phyloP scores from a whole-genome alignment of 2,888 invertebrate genomes.

The Pseudococcus longispinus region DNA sequence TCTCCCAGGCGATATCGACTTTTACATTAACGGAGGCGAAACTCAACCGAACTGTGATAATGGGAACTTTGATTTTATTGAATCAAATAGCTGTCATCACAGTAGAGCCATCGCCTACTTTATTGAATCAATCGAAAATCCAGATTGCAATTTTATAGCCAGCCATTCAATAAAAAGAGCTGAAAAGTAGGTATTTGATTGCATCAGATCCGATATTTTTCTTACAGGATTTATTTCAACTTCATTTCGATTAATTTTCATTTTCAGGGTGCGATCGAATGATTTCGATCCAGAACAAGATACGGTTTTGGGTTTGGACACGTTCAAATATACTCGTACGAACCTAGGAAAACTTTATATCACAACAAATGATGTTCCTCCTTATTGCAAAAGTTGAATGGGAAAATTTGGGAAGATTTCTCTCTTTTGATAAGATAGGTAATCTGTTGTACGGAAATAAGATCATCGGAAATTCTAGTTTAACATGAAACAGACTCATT shows the following conservation, averaged over 20 bases:
- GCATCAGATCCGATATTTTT: not conserved
- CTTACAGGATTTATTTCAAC: not conserved
- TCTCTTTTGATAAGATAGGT: no score
- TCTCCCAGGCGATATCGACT: not conserved
- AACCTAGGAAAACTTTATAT: not conserved
- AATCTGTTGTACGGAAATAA: no score
- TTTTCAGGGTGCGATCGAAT: not conserved
- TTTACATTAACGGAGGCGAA: not conserved
- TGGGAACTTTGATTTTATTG: not conserved
- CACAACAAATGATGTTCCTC: not conserved
- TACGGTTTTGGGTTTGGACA: not conserved
- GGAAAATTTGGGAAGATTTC: no score
- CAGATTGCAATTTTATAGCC: not conserved
- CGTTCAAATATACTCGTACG: not conserved
- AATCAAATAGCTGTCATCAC: not conserved
- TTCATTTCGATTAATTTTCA: not conserved
- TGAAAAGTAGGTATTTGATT: not conserved
- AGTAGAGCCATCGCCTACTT: not conserved
- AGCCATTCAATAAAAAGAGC: not conserved
- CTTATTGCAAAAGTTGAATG: not conserved
- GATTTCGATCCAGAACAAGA: not conserved
- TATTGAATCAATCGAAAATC: not conserved
- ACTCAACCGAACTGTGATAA: not conserved
- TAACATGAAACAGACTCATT: no score
- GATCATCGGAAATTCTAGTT: no score